Evolutionary conservation across 2,113 vertebrate species (phyloP), one percentile per base, ranked within the genome.

Genomic region (Oreochromis aureus): DNA sequence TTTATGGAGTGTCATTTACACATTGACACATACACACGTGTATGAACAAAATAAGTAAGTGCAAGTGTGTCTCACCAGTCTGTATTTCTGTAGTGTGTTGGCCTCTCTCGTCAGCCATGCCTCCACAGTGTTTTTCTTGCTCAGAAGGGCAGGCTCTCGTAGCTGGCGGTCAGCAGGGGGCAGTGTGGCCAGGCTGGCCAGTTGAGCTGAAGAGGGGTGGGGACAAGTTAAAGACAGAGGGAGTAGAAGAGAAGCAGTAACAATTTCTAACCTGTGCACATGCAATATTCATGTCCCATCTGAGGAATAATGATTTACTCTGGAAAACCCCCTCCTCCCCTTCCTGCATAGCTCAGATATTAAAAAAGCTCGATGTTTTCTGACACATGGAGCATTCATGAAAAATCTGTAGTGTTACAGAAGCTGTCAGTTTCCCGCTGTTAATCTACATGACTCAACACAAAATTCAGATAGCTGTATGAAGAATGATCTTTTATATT

Each of bases 41-140:
- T 48, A 30, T 11, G 2, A 44, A 19, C 6, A 3, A 55, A 55
- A 51, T 27, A 11, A 46, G n/a, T 5, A 18, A 9, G 56, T 9
- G 19, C 61, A 16, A 44, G 51, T n/a, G 34, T 27, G 0, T 73
- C 89, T 66, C 90, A 99, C 98, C 98, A 99, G 97, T 2, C 98
- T 97, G 96, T 99, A 99, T 94, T 98, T 98, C 96, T 99, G 98
- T 96, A 98, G 97, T 95, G 98, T 98, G 95, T 97, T 97, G 71
- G 97, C 98, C 89, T 98, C 98, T 71, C 97, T 95, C 51, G 97
- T 97, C 85, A 97, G 96, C 97, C 97, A 98, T 71, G 96, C 92
- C 94, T 97, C 96, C 91, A 98, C 95, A 0, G 97, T 97, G 3
- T 96, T 96, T 92, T 97, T 97, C 86, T 98, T 97, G 91, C 95